Percentiles rank a stretch among this genome's conserved stretches.
phyloP scores from a whole-genome alignment of 2,888 invertebrate species.

The Ametastegia equiseti region DNA sequence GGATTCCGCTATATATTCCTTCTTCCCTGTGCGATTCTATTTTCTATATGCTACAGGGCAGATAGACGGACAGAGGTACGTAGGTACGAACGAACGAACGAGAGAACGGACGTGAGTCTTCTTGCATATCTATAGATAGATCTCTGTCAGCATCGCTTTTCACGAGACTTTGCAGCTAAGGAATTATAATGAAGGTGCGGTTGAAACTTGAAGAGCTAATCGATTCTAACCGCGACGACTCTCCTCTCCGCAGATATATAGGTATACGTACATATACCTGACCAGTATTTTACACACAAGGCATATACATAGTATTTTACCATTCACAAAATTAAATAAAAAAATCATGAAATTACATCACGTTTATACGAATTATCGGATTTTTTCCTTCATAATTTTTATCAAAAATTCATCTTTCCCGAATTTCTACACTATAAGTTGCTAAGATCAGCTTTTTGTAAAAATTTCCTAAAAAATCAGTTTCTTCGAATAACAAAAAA shows the following conservation, averaged over 20 bases:
- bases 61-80: background rate
- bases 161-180: slow-evolving; percentile 28
- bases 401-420: too few species aligned
- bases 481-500: too few species aligned
- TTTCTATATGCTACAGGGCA: slow-evolving; percentile 15
- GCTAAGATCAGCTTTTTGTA: too few species aligned
- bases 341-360: too few species aligned
- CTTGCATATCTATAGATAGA: slow-evolving; percentile 45
- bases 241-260: background rate
- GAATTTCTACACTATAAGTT: too few species aligned
- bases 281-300: background rate
- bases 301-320: too few species aligned
- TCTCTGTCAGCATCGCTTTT: slow-evolving; percentile 32
- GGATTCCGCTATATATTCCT: background rate
- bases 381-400: too few species aligned
- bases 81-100: background rate
- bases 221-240: slow-evolving; percentile 39
- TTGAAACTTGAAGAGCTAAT: slow-evolving; percentile 39
- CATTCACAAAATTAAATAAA: too few species aligned
- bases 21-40: slow-evolving; percentile 19
- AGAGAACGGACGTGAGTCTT: slow-evolving; percentile 6
- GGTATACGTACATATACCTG: background rate
- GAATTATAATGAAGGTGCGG: slow-evolving; percentile 47
- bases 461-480: too few species aligned
- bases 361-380: too few species aligned